Conservation (phyloP, 2,113 vertebrate species). For the Otocyon megalotis region DNA sequence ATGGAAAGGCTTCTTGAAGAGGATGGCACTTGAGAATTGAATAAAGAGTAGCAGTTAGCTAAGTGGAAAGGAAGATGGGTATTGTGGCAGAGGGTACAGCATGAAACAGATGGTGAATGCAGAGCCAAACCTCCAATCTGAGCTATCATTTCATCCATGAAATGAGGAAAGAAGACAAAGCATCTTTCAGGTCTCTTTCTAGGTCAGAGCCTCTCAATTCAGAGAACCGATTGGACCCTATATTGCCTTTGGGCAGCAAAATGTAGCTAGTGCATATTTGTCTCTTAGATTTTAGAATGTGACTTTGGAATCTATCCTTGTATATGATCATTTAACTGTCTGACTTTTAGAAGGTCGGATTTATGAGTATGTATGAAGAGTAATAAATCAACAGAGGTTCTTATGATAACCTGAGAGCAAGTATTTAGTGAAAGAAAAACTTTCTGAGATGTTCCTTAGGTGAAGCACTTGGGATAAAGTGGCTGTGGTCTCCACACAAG, state of each 20-base stretch:
- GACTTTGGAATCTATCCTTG: not conserved
- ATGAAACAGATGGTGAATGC: not conserved
- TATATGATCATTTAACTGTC: not conserved
- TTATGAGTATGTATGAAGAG: not conserved
- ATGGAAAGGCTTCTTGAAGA: not conserved
- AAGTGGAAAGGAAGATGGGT: not conserved
- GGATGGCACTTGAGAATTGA: not conserved
- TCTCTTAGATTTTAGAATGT: slow-evolving; percentile 32
- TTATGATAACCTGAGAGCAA: not conserved
- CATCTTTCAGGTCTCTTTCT: not conserved
- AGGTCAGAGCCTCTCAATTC: not conserved
- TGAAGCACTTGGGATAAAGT: not conserved
- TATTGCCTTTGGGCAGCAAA: not conserved
- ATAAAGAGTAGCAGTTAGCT: not conserved
- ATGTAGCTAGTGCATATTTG: not conserved
- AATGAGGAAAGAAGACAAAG: not conserved
- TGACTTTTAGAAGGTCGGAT: not conserved
- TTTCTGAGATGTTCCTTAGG: not conserved
- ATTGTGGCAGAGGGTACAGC: not conserved
- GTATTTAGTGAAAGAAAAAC: not conserved
- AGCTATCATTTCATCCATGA: not conserved
- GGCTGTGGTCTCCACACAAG: not conserved
- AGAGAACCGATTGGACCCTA: not conserved
- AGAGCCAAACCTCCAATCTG: not conserved
- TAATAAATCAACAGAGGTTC: not conserved